These are phyloP conservation scores for Channa striata DNA, from an alignment of 2,797 vertebrate species.

Conservation along the genomic window DNA sequence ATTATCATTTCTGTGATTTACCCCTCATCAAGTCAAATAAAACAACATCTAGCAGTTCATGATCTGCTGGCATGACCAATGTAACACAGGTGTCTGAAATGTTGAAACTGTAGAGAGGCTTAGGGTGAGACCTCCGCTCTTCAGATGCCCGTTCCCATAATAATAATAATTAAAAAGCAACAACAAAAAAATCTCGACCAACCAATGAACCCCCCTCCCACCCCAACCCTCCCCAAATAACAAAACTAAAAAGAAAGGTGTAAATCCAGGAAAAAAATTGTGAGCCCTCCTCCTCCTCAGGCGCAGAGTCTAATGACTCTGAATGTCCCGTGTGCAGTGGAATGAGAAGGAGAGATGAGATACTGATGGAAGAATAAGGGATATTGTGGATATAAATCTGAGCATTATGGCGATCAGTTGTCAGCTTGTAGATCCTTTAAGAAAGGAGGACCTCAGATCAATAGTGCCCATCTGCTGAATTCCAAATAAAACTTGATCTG, in stretches of 20 bases:
- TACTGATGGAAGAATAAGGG: conserved; percentile 49
- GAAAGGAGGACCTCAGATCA: conserved; percentile 88
- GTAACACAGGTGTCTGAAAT: conserved; percentile 37
- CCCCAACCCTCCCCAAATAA: conserved; percentile 1
- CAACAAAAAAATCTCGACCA: background rate
- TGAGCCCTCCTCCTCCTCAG: conserved; percentile 67
- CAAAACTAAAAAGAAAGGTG: conserved; percentile 35
- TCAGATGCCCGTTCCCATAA: conserved; percentile 18
- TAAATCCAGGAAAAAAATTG: conserved; percentile 56
- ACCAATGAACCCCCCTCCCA: background rate
- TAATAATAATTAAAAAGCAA: no score
- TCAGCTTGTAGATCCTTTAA: conserved; percentile 86
- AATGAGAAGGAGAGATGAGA: conserved; percentile 79
- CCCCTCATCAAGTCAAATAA: conserved; percentile 43
- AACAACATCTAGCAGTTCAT: conserved; percentile 70
- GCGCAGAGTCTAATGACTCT: conserved; percentile 61
- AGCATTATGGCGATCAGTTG: conserved; percentile 86
- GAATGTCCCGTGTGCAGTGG: conserved; percentile 85
- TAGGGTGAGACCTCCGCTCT: conserved; percentile 9
- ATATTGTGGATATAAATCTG: conserved; percentile 72
- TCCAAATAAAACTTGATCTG: conserved; percentile 87
- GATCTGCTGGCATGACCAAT: conserved; percentile 81
- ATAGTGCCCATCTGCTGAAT: conserved; percentile 87
- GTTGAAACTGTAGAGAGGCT: conserved; percentile 26
- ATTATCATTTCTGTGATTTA: conserved; percentile 39